A percentile compares a stretch with the other conserved stretches of the same genome.
phyloP scores from a whole-genome alignment of 1,140 invertebrate genomes.

The Anastatus disparis region DNA sequence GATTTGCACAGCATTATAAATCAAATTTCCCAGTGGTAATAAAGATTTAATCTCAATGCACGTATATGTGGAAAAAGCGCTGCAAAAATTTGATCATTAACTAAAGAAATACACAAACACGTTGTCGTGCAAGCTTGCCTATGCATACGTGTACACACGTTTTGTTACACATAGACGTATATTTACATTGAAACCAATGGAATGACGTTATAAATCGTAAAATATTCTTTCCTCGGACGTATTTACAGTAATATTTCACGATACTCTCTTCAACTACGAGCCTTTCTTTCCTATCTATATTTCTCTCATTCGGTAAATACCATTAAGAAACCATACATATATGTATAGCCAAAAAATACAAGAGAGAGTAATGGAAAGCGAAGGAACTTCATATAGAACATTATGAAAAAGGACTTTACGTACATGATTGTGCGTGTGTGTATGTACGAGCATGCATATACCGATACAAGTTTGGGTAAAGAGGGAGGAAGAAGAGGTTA shows the following conservation, averaged over 20 bases:
- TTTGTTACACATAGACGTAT: not conserved
- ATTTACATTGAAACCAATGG: not conserved
- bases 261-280: no score
- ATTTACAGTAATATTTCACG: not conserved
- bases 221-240: not conserved
- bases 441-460: no score
- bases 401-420: not conserved
- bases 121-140: not conserved
- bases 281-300: no score
- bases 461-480: no score
- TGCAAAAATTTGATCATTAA: constrained; percentile 21
- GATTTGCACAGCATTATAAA: constrained; percentile 18
- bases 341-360: constrained; percentile 5
- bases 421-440: no score
- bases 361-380: not conserved
- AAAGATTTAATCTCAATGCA: constrained; percentile 20
- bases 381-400: not conserved
- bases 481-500: no score
- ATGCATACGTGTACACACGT: not conserved
- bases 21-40: constrained; percentile 7
- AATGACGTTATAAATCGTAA: constrained; percentile 13
- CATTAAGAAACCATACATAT: constrained; percentile 5
- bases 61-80: not conserved
- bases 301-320: constrained; percentile 3
- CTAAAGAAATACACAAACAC: not conserved